Evolutionary conservation across 2,797 vertebrate species (phyloP), one percentile per base, ranked within the genome.

Genomic region (Danionella dracula): DNA sequence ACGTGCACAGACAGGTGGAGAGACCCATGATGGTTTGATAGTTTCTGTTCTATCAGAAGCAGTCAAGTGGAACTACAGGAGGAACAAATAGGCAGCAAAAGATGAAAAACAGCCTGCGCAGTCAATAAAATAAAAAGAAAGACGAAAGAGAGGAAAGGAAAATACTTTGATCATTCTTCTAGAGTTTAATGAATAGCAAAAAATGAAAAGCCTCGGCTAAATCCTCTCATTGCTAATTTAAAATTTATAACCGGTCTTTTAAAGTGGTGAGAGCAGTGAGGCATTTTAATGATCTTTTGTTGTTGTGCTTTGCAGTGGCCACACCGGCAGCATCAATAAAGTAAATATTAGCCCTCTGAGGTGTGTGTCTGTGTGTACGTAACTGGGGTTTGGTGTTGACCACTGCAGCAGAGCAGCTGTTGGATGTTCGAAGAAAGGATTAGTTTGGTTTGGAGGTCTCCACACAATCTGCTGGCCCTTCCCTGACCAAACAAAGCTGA

Each of bases 381-480:
- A 32, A 54, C 57, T 50, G 50, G 46, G 58, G 13, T 53, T 41
- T 56, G 55, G 48, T 59, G 19, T 46, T 64, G 64, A 73, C 55
- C 59, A 51, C 59, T 55, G 66, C 29, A 44, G 29, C 12, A 54
- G 66, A 69, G 65, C 72, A 77, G 66, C 72, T 74, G 72, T 64
- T 67, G 37, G 21, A 57, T 71, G 61, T 63, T 53, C 70, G 58
- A 60, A 35, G 35, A 34, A 58, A 54, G 62, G 69, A 74, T 74
- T 74, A 67, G 66, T 61, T 64, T 72, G 56, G 54, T 74, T 74
- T 77, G 63, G 69, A 55, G 58, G 65, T 68, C 53, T 63, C 50
- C 41, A 58, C 51, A 35, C 69, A 72, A 66, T 72, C 72, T 77
- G 75, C 54, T 61, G 57, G 16, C 50, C 35, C 38, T 68, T 45